Evolutionary conservation across 2,888 invertebrate species (phyloP).

Genomic region (Sabatieria punctata): DNA sequence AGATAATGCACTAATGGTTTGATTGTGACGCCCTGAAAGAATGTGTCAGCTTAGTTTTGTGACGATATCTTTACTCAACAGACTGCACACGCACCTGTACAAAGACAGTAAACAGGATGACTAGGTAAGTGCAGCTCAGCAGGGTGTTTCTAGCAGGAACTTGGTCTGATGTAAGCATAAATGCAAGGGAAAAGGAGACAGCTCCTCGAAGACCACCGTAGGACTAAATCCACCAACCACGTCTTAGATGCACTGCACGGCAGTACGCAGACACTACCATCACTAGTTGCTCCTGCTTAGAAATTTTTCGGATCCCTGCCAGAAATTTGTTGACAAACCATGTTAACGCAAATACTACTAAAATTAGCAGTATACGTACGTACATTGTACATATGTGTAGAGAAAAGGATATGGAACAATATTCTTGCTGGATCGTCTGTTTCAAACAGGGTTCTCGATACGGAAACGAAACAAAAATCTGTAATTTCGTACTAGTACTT

Average conservation of each 20-base stretch:
- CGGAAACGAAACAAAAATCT: not conserved
- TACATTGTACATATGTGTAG: not conserved
- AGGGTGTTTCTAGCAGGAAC: too few relatives aligned
- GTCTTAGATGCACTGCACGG: too few relatives aligned
- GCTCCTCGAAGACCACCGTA: too few relatives aligned
- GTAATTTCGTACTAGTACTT: conserved; percentile 14
- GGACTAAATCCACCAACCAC: too few relatives aligned
- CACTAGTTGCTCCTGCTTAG: conserved; percentile 41
- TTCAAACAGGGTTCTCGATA: not conserved
- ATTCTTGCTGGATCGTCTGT: not conserved
- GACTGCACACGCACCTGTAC: too few relatives aligned
- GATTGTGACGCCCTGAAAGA: not conserved
- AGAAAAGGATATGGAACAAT: not conserved
- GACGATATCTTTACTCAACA: too few relatives aligned
- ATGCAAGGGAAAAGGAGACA: too few relatives aligned
- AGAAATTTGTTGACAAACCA: conserved; percentile 37
- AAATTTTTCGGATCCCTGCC: conserved; percentile 35
- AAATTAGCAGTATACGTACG: conserved; percentile 9
- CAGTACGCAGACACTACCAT: too few relatives aligned
- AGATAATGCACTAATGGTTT: not conserved
- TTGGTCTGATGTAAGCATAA: too few relatives aligned
- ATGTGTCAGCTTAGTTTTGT: too few relatives aligned
- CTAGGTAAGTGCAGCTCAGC: too few relatives aligned
- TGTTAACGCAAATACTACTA: conserved; percentile 39
- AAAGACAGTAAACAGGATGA: too few relatives aligned